These are phyloP conservation scores for Micoletzkya japonica DNA, from an alignment of 2,888 invertebrate genomes.

Conservation along the genomic window DNA sequence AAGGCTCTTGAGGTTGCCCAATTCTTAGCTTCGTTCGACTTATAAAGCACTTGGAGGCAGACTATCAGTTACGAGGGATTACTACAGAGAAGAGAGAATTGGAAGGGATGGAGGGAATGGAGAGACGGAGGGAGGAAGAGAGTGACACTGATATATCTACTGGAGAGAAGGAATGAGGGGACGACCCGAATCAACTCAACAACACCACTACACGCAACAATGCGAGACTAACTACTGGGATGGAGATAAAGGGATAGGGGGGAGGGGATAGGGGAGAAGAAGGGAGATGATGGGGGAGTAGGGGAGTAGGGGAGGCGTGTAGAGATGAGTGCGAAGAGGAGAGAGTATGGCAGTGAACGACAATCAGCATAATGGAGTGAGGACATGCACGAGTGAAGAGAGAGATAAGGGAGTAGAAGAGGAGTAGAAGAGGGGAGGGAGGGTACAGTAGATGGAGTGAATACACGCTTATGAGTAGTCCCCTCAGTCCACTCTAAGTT, in stretches of 20 bases:
- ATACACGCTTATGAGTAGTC: too few species aligned
- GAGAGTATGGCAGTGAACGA: not conserved
- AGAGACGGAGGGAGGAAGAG: not conserved
- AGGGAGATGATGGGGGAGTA: not conserved
- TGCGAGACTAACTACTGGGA: not conserved
- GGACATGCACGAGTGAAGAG: not conserved
- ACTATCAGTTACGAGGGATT: not conserved
- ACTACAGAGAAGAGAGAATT: not conserved
- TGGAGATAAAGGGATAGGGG: not conserved
- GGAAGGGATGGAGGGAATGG: not conserved
- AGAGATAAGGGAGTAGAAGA: not conserved
- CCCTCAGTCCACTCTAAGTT: too few species aligned
- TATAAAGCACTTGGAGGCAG: not conserved
- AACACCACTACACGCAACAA: not conserved
- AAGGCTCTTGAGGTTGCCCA: not conserved
- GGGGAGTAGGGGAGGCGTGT: not conserved
- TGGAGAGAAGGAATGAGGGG: not conserved
- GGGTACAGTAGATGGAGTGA: too few species aligned
- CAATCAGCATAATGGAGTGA: constrained; percentile 28
- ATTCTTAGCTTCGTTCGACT: not conserved
- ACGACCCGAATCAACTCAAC: too few species aligned
- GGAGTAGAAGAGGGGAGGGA: not conserved
- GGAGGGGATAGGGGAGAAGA: constrained; percentile 4
- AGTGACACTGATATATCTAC: not conserved
- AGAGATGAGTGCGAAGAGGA: not conserved